Evolutionary conservation across 1,140 invertebrate genomes (phyloP).

Genomic region (Leptoteleia sp.): DNA sequence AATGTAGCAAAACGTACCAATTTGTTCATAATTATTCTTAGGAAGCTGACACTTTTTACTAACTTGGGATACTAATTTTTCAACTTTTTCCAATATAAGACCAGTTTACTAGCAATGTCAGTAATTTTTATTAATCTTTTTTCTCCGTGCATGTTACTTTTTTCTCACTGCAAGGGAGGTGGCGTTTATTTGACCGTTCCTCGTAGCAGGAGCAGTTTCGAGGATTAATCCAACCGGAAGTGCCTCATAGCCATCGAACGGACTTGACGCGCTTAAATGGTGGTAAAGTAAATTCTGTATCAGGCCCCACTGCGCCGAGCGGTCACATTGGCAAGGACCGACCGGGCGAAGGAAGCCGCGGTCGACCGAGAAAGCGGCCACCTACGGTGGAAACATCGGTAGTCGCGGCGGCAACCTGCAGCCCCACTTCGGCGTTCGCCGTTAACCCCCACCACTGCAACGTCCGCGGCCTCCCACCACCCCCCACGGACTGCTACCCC

Average conservation of each 20-base stretch:
- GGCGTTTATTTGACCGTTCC: background rate
- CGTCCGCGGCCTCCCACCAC: constrained; percentile 42
- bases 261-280: constrained; percentile 40
- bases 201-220: constrained; percentile 20
- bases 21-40: too few species aligned
- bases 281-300: constrained; percentile 46
- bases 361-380: constrained; percentile 43
- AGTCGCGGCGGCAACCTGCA: constrained; percentile 54
- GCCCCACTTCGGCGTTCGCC: constrained; percentile 43
- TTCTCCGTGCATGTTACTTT: too few species aligned
- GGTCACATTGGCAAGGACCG: constrained; percentile 23
- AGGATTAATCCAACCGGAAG: constrained; percentile 4
- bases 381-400: constrained; percentile 39
- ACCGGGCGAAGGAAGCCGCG: constrained; percentile 28
- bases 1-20: too few species aligned
- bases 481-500: constrained; percentile 56
- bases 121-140: too few species aligned
- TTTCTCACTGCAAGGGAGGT: too few species aligned
- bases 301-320: constrained; percentile 38
- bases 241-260: constrained; percentile 32
- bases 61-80: too few species aligned
- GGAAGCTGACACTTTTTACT: too few species aligned
- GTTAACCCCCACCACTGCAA: constrained; percentile 37
- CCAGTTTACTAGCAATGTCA: too few species aligned
- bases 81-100: too few species aligned